Evolutionary conservation across 2,888 invertebrate genomes (phyloP), one percentile per base, ranked within the genome.

Genomic region (Macropis europaea): DNA sequence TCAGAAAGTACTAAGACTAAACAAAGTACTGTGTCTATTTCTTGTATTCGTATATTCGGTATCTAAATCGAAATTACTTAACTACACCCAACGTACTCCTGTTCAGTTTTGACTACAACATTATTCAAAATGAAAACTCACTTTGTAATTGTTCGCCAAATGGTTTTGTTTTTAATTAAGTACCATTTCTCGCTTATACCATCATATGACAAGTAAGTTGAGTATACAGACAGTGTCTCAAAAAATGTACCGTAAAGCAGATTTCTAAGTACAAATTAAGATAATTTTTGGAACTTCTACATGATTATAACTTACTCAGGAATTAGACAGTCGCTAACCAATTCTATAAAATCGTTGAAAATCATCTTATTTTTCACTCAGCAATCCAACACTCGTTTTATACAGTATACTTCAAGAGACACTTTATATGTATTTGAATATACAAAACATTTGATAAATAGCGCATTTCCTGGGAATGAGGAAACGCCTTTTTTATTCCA

Each of bases 401-500:
- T 42, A 66, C 50, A 56, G 66, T 50, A 66, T 52, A 52, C 36
- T 56, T 69, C 17, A 43, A 56, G 36, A 69, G 36, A 66, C 66
- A 66, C 66, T 34, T 64, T 38, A n/a, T 26, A 30, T 38, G 36
- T 43, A 40, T 17, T 26, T 19, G 1, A 32, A 43, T 66, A 24
- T 57, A 57, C 56, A 69, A 66, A 69, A 56, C 38, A 52, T 69
- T 66, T 69, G 24, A 69, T 57, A 69, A 69, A 69, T 66, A 69
- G 66, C 1, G 30, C 24, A 66, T 56, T 68, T 32, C 24, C 50
- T 50, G 68, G 24, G 15, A 15, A 30, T 1, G 3, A 48, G 13
- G 26, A 40, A 42, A 17, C 30, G 26, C 52, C 15, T 26, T 4
- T 17, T n/a, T 2, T 4, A 1, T 47, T 17, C n/a, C 19, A 5